These are phyloP conservation scores for Drosophila fuyamai DNA, from an alignment of 1,140 invertebrate genomes.

Conservation along the genomic window DNA sequence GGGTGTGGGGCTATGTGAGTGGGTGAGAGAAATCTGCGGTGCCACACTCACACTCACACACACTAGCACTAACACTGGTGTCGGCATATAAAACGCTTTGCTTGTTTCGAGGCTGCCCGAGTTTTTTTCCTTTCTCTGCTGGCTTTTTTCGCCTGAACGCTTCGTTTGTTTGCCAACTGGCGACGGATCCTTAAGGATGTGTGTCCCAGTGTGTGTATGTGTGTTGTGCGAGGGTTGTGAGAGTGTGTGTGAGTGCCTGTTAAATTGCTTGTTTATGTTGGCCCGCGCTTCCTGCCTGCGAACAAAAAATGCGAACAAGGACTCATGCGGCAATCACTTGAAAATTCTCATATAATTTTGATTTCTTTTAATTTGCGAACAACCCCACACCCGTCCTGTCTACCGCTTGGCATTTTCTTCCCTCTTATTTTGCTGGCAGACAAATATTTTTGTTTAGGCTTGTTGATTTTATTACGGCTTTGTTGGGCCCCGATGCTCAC, in stretches of 20 bases:
- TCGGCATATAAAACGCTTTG: constrained; percentile 74
- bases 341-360: constrained; percentile 80
- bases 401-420: neutral
- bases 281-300: constrained; percentile 45
- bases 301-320: constrained; percentile 29
- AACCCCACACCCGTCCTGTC: neutral
- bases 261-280: constrained; percentile 83
- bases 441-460: constrained; percentile 73
- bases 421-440: constrained; percentile 29
- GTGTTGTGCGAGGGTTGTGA: constrained; percentile 6
- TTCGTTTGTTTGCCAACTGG: constrained; percentile 81
- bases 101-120: constrained; percentile 60
- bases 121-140: constrained; percentile 41
- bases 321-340: constrained; percentile 61
- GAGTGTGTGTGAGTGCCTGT: constrained; percentile 63
- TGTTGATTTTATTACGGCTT: constrained; percentile 59
- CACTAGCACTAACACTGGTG: constrained; percentile 20
- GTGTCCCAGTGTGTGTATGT: constrained; percentile 22
- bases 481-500: constrained; percentile 66
- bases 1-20: neutral
- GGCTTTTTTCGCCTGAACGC: constrained; percentile 81
- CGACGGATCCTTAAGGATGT: constrained; percentile 50
- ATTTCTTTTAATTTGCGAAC: constrained; percentile 76
- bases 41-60: constrained; percentile 32
- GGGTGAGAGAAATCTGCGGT: constrained; percentile 73